A percentile compares a stretch with the other conserved stretches of the same genome.
These are phyloP conservation scores for Alethe castanea DNA, from an alignment of 2,113 vertebrate species.

Conservation along the genomic window DNA sequence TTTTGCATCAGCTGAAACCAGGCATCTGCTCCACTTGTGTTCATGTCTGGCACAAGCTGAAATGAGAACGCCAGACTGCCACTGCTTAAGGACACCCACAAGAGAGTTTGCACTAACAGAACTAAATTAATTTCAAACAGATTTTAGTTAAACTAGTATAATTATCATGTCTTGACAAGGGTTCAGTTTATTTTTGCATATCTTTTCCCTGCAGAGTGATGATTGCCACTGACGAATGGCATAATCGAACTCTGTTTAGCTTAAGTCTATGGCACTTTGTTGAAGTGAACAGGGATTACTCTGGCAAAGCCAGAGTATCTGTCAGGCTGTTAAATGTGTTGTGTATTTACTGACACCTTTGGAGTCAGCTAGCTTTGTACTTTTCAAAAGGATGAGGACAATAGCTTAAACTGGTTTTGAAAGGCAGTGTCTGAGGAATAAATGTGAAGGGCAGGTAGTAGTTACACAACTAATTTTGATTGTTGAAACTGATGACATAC, in stretches of 20 bases:
- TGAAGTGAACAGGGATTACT: background rate
- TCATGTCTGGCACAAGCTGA: background rate
- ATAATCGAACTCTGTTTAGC: background rate
- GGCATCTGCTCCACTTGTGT: background rate
- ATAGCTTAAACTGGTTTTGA: background rate
- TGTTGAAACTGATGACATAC: background rate
- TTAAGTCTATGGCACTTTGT: background rate
- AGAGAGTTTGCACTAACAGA: background rate
- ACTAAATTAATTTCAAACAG: constrained; percentile 19
- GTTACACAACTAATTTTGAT: background rate
- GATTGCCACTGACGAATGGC: background rate
- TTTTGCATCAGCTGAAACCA: background rate
- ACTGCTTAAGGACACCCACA: background rate
- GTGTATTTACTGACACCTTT: background rate
- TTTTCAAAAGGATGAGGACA: background rate
- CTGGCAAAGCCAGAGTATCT: background rate
- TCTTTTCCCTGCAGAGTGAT: background rate
- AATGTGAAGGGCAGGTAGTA: background rate
- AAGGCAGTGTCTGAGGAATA: background rate
- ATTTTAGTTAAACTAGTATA: constrained; percentile 24
- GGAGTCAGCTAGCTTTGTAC: background rate
- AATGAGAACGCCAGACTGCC: background rate
- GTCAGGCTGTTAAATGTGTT: background rate
- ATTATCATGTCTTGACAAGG: background rate
- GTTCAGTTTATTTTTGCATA: background rate